Base-by-base conservation (phyloP, 2,113 vertebrate genomes). In the Sinocyclocheilus grahami region DNA sequence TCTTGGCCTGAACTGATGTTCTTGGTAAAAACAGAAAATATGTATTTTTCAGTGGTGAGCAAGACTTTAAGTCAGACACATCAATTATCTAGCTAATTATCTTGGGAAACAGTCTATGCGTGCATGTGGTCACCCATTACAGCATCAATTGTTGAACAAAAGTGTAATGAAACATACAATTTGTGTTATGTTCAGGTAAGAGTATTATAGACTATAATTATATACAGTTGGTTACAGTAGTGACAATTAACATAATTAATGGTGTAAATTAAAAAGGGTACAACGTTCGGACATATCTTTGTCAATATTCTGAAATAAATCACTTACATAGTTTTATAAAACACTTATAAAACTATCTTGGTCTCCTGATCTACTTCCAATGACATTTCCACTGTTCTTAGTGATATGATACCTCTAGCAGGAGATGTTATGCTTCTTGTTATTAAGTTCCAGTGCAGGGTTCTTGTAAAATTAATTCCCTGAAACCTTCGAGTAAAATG, bases 381-480 rank as follows among this genome's bases (percentile, higher is more conserved):
- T 37, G 85, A 86, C 85, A 82, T 89, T 80, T 58, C 11, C 30
- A 53, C 63, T 67, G n/a, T 7, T 71, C 46, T 39, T 37, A 22
- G 39, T 39, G 33, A 27, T 60, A 51, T 11, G 11, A 65, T 84
- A 80, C 48, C 46, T 48, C 46, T 48, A 48, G 46, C 46, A 84
- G 55, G 63, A 20, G 63, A 55, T 9, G 71, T 13, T 55, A 42
- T 75, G 4, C 42, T 48, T 46, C 42, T 48, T 78, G 48, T 78
- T 78, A 78, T 88, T 86, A 83, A 84, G 72, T 79, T 80, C 80
- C 55, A 13, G 63, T 46, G 58, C 46, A 62, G 81, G 7, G 33
- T 55, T 88, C 76, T 84, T 86, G 85, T 84, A 86, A 88, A 86
- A 88, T 86, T 80, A 67, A 88, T 84, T 83, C 74, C 78, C 74